These are phyloP conservation scores for Acanthornis magna DNA, from an alignment of 2,797 vertebrate genomes.

Conservation along the genomic window DNA sequence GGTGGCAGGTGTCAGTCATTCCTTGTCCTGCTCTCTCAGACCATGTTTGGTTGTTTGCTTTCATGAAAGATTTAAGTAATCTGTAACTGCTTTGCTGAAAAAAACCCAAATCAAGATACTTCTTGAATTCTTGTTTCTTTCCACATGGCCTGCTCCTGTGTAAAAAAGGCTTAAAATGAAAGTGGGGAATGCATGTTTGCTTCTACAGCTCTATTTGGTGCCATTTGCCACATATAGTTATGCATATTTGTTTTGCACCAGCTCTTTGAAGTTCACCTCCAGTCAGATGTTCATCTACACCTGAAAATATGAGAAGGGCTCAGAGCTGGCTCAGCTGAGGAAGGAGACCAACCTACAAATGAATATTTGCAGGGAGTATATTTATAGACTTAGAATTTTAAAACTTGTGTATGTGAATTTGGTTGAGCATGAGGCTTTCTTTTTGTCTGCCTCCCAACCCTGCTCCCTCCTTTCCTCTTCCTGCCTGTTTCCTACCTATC, in stretches of 20 bases:
- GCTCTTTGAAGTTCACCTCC: background rate
- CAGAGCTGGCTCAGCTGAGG: background rate
- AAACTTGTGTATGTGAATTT: background rate
- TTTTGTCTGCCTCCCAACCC: background rate
- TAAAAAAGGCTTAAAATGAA: background rate
- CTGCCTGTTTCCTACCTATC: background rate
- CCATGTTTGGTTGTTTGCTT: background rate
- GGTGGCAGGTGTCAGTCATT: fast-evolving
- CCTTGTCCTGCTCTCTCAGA: background rate
- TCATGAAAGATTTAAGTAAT: background rate
- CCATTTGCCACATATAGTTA: background rate
- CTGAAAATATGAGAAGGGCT: background rate
- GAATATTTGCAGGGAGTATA: background rate
- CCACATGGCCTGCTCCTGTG: background rate
- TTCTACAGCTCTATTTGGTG: background rate
- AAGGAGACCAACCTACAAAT: background rate
- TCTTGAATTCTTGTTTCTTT: background rate
- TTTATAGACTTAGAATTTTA: background rate
- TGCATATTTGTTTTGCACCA: background rate
- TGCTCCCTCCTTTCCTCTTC: background rate
- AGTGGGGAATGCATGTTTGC: background rate
- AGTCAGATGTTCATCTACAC: background rate
- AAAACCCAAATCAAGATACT: background rate
- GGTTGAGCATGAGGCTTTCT: background rate
- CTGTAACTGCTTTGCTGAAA: background rate